Evolutionary conservation across 2,797 vertebrate species (phyloP).

Genomic region (Tokudaia muenninki): DNA sequence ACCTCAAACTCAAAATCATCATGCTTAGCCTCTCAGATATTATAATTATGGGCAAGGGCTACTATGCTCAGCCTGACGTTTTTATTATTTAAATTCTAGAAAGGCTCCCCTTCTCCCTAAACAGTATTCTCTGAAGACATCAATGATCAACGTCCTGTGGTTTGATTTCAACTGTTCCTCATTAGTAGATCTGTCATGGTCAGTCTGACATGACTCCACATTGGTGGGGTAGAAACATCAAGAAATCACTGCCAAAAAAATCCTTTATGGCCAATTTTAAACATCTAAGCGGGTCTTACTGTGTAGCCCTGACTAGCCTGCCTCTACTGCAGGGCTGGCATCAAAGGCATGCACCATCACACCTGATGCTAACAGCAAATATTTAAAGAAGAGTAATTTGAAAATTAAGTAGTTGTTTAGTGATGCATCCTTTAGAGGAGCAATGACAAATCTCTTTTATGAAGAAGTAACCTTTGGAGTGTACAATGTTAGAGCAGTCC

Average conservation of each 20-base stretch:
- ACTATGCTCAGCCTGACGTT: neutral
- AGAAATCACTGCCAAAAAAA: neutral
- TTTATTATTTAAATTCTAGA: neutral
- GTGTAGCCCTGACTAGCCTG: neutral
- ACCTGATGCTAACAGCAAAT: neutral
- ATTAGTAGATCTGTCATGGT: neutral
- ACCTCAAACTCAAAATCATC: neutral
- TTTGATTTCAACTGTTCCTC: neutral
- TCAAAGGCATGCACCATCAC: neutral
- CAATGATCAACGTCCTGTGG: neutral
- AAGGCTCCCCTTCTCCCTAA: neutral
- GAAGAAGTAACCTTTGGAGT: neutral
- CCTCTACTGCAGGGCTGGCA: neutral
- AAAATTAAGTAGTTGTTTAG: neutral
- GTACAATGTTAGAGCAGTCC: neutral
- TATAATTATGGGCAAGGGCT: neutral
- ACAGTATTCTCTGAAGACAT: neutral
- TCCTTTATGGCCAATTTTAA: neutral
- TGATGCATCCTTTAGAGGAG: neutral
- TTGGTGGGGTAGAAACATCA: neutral
- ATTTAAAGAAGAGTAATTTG: neutral
- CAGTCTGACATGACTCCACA: neutral
- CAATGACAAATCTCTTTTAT: neutral
- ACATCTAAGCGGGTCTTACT: neutral
- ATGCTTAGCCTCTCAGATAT: neutral